phyloP scores from a whole-genome alignment of 2,113 vertebrate genomes.

The Tupaia chinensis region DNA sequence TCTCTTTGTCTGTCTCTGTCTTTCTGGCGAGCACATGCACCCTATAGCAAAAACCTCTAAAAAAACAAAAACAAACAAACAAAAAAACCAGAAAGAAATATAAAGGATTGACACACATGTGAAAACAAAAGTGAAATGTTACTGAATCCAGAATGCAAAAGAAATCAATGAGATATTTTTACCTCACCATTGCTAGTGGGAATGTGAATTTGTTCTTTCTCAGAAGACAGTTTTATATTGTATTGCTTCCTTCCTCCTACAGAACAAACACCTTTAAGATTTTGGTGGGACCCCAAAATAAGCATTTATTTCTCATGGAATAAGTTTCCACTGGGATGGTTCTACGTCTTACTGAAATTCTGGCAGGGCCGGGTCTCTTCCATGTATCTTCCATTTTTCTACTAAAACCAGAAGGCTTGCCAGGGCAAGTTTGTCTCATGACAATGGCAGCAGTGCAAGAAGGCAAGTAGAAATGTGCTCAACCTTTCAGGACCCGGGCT shows the following conservation, averaged over 20 bases:
- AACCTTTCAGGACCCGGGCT: neutral
- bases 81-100: neutral
- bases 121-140: slow-evolving; percentile 3
- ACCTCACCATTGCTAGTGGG: neutral
- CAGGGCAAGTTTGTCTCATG: neutral
- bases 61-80: no score
- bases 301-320: neutral
- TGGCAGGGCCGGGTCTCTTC: neutral
- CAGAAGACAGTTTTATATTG: neutral
- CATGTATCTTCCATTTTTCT: no score
- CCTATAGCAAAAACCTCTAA: no score
- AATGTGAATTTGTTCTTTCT: neutral
- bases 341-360: neutral
- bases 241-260: neutral
- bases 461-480: neutral
- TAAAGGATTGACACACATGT: no score
- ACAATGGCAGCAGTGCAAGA: neutral
- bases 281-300: neutral
- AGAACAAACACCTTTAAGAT: neutral
- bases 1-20: no score
- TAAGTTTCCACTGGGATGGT: neutral
- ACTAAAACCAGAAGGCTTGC: neutral
- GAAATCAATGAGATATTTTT: neutral
- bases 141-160: neutral
- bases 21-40: no score